phyloP scores from a whole-genome alignment of 2,113 vertebrate species.

The Aegithalos caudatus region DNA sequence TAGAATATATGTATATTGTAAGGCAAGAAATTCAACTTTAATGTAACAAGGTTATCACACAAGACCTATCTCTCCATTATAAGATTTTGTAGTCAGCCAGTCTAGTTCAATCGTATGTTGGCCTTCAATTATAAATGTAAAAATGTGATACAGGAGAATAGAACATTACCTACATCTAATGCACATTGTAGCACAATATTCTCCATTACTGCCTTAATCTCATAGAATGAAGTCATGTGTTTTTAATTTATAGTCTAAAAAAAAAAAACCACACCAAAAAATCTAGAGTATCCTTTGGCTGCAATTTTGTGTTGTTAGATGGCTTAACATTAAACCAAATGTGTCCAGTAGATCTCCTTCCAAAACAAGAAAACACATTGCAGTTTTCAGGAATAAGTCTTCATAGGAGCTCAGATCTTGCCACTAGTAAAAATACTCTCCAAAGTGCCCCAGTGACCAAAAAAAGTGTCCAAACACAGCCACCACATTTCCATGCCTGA shows the following conservation, averaged over 20 bases:
- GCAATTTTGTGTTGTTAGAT: neutral
- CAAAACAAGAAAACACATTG: neutral
- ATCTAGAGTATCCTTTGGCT: neutral
- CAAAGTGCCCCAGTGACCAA: neutral
- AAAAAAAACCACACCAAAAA: neutral
- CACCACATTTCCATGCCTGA: neutral
- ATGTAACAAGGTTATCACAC: neutral
- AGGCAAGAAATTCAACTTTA: neutral
- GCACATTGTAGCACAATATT: constrained; percentile 30
- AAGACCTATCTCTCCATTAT: neutral
- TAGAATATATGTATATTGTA: constrained; percentile 11
- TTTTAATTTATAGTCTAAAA: neutral
- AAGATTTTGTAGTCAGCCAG: constrained; percentile 3
- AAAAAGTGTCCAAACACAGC: neutral
- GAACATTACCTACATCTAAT: neutral
- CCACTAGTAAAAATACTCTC: neutral
- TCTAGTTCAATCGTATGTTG: constrained; percentile 3
- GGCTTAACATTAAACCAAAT: neutral
- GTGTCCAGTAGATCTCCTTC: neutral
- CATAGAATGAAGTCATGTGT: neutral
- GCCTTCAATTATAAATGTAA: constrained; percentile 24
- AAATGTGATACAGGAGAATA: constrained; percentile 5
- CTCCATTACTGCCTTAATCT: constrained; percentile 68
- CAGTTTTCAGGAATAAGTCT: neutral
- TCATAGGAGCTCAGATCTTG: neutral